Evolutionary conservation across 2,888 invertebrate genomes (phyloP).

Genomic region (Callyntrura sp.): DNA sequence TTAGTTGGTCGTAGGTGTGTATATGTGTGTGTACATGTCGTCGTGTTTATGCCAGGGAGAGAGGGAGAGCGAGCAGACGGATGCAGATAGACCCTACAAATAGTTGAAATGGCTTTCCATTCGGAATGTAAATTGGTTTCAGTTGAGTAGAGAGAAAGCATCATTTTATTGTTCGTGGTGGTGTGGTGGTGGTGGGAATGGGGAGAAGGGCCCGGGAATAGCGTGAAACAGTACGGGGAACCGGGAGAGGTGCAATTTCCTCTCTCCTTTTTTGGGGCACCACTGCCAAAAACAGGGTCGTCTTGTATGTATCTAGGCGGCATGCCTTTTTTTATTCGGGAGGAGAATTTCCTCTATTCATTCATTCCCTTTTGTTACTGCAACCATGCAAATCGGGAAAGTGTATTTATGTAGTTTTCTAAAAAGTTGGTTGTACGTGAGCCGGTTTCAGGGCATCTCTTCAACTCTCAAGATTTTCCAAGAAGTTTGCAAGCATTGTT

Average conservation of each 20-base stretch:
- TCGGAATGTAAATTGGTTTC: slow-evolving; percentile 52
- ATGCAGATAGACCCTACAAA: slow-evolving; percentile 17
- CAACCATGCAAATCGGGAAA: neutral
- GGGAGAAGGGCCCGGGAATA: no score
- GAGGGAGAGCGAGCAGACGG: no score
- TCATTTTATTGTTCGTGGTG: slow-evolving; percentile 6
- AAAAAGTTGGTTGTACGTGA: neutral
- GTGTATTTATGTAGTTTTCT: neutral
- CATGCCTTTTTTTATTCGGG: neutral
- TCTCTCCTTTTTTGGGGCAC: slow-evolving; percentile 28
- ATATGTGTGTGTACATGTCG: neutral
- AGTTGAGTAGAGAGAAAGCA: slow-evolving; percentile 20
- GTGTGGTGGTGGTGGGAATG: no score
- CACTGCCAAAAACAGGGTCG: neutral
- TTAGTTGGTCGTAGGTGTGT: no score
- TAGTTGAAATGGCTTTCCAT: slow-evolving; percentile 10
- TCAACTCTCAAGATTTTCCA: neutral
- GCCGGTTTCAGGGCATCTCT: neutral
- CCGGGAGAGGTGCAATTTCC: neutral
- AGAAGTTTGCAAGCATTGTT: neutral
- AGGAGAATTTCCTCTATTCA: slow-evolving; percentile 12
- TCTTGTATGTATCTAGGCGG: no score
- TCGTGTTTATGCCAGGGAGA: neutral
- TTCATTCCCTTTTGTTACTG: neutral
- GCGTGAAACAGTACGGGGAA: no score